phyloP scores from a whole-genome alignment of 2,113 vertebrate genomes.

The Piprites chloris region DNA sequence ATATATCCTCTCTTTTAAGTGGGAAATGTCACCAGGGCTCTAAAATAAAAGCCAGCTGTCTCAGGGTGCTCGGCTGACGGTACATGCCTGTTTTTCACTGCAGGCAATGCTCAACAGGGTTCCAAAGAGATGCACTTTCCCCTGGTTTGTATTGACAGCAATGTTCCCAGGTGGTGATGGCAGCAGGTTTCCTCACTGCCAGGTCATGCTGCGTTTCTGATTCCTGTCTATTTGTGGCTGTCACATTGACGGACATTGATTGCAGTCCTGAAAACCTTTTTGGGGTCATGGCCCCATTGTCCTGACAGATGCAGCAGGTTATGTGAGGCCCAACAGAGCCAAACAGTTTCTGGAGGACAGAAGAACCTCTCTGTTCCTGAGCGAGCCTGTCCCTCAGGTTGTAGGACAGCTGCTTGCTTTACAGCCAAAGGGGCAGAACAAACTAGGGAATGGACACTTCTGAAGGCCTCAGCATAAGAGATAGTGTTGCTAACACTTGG shows the following conservation, averaged over 20 bases:
- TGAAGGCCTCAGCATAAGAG: neutral
- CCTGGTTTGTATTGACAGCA: neutral
- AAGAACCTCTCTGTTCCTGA: neutral
- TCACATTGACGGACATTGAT: neutral
- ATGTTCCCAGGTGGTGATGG: neutral
- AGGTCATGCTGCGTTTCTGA: neutral
- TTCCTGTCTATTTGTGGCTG: neutral
- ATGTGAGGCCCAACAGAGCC: neutral
- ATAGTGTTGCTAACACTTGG: neutral
- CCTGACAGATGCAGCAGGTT: neutral
- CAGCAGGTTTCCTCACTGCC: neutral
- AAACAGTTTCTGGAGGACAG: neutral
- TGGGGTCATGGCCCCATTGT: neutral
- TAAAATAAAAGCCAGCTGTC: neutral
- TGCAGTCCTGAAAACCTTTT: neutral
- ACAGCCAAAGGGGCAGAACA: neutral
- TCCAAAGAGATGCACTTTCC: neutral
- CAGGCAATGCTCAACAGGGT: neutral
- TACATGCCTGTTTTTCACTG: neutral
- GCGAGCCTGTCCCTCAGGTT: rapidly evolving
- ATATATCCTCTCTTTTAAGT: neutral
- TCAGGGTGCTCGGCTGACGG: neutral
- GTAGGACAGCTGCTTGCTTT: neutral
- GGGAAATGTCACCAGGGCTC: neutral
- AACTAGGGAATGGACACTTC: neutral